These are phyloP conservation scores for Pelobates cultripes DNA, from an alignment of 2,797 vertebrate species.

Conservation along the genomic window DNA sequence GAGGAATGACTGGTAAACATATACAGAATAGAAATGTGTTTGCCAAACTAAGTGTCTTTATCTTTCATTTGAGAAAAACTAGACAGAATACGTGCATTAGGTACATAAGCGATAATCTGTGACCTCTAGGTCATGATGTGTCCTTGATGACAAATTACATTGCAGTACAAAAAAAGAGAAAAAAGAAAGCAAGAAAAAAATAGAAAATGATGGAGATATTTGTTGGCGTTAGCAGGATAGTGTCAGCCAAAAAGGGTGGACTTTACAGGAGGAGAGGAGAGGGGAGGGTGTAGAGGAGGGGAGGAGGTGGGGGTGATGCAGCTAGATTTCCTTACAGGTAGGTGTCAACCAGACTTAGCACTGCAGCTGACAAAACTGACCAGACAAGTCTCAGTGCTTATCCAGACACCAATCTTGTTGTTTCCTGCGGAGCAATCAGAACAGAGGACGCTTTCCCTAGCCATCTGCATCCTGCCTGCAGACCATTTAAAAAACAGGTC, in stretches of 20 bases:
- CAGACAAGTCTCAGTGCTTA: slow-evolving; percentile 11
- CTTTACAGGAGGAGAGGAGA: slow-evolving; percentile 1
- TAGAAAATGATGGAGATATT: background rate
- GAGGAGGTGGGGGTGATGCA: background rate
- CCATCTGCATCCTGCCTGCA: slow-evolving; percentile 37
- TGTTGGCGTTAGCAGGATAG: background rate
- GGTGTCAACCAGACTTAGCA: slow-evolving; percentile 19
- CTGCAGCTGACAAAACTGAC: slow-evolving; percentile 35
- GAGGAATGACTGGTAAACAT: no score
- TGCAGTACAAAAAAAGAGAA: background rate
- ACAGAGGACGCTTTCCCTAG: background rate
- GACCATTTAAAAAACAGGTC: background rate
- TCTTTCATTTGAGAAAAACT: no score
- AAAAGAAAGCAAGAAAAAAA: background rate
- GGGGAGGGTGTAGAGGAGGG: background rate
- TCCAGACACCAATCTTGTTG: slow-evolving; percentile 5
- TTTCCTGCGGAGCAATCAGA: background rate
- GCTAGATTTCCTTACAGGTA: background rate
- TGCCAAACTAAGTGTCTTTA: no score
- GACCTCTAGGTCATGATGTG: background rate
- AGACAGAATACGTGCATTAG: no score
- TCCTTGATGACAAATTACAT: background rate
- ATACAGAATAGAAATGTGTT: no score
- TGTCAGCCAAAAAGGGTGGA: background rate
- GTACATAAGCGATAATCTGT: background rate